A percentile compares a stretch with the other conserved stretches of the same genome.
Evolutionary conservation across 2,113 vertebrate species (phyloP).

Genomic region (Pandion haliaetus): DNA sequence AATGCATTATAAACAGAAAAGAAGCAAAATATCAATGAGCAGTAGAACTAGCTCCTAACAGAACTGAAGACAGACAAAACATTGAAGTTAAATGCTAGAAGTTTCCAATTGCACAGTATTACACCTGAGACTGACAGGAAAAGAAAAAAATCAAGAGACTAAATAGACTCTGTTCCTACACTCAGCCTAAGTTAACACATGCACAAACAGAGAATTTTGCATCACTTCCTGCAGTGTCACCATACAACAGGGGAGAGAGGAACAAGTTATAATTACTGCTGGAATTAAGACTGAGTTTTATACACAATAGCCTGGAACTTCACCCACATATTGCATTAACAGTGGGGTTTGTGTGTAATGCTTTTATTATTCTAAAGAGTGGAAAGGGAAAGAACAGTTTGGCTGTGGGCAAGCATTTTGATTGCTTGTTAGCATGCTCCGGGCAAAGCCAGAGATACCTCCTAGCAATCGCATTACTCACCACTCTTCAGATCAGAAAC

Average conservation of each 20-base stretch:
- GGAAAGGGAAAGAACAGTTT: conserved; percentile 43
- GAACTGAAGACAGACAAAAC: neutral
- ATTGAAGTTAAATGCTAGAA: neutral
- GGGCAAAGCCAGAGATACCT: conserved; percentile 43
- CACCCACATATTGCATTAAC: conserved; percentile 44
- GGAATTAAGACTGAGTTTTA: conserved; percentile 28
- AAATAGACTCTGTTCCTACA: neutral
- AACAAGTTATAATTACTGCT: conserved; percentile 41
- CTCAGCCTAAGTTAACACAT: neutral
- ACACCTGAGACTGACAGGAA: neutral
- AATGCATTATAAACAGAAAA: conserved; percentile 28
- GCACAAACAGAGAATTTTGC: conserved; percentile 14
- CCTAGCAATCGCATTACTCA: conserved; percentile 55
- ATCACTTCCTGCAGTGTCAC: conserved; percentile 23
- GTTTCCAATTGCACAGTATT: neutral
- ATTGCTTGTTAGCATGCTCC: conserved; percentile 37
- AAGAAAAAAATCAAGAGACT: neutral
- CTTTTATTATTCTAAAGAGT: conserved; percentile 52
- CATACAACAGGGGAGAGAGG: neutral
- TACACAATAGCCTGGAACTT: conserved; percentile 63
- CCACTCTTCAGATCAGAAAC: conserved; percentile 5
- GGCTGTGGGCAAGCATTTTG: conserved; percentile 31
- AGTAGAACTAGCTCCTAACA: neutral
- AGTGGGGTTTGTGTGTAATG: conserved; percentile 32
- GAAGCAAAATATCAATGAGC: neutral